Conservation (phyloP, 2,797 vertebrate genomes). For the Sphenodon punctatus region DNA sequence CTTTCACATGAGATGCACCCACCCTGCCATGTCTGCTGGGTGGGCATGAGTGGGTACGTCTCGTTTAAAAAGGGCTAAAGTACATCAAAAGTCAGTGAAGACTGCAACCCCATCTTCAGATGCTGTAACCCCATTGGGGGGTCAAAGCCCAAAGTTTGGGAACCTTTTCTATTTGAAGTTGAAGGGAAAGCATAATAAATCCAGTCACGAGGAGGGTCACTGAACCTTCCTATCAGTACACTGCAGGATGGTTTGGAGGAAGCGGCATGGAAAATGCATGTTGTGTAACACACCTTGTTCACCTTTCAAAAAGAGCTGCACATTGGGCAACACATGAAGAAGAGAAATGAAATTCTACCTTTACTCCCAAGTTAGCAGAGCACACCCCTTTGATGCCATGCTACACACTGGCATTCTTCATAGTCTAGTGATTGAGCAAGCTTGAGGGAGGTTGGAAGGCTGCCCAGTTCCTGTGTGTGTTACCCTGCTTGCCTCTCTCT, state of each 20-base stretch:
- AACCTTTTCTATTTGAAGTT: too few relatives aligned
- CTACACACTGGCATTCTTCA: neutral
- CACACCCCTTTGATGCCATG: neutral
- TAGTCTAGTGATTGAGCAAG: neutral
- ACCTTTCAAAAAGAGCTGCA: neutral
- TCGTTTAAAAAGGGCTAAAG: too few relatives aligned
- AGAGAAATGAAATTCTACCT: neutral
- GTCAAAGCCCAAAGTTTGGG: too few relatives aligned
- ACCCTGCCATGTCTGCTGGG: too few relatives aligned
- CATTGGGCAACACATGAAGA: neutral
- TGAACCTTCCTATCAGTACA: neutral
- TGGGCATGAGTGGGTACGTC: too few relatives aligned
- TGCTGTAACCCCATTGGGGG: too few relatives aligned
- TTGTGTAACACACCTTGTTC: neutral
- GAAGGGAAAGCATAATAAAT: neutral
- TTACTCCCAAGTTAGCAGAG: neutral
- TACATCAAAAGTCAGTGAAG: too few relatives aligned
- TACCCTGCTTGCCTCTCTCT: neutral
- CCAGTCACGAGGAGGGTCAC: neutral
- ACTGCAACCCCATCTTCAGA: too few relatives aligned
- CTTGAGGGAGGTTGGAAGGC: neutral
- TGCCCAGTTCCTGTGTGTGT: accelerated
- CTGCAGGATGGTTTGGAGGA: neutral
- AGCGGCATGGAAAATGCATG: accelerated
- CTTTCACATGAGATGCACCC: too few relatives aligned